Base-by-base conservation (phyloP, 2,888 invertebrate species). In the Carpatolechia fugitivella region DNA sequence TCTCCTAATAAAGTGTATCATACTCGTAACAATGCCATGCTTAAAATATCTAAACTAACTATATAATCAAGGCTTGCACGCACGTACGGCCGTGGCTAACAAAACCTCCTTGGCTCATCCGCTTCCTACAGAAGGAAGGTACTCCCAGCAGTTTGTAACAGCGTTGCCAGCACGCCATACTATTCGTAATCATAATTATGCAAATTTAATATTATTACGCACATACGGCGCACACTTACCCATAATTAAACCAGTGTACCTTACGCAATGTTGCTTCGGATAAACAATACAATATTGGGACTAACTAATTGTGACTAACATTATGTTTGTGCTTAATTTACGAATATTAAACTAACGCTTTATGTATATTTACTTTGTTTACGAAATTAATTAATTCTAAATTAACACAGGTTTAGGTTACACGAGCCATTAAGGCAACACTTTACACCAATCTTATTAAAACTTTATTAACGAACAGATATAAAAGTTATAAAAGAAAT, bases 201-300 rank as follows among this genome's bases (percentile, higher is more conserved):
- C 59, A 59, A 68, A 68, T 65, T 59, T 54, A 62, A 64, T 60
- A 59, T 62, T 63, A 66, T 60, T 58, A 62, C 61, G 60, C 58
- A 61, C 63, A 57, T 54, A 54, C 48, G 54, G 56, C 52, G 58
- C 51, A 48, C 54, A 57, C 11, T 11, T 44, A 20, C 10, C 20
- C n/a, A n/a, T 66, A 63, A 64, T 64, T 66, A 59, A 61, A 60
- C 50, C 58, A 59, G 55, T 56, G 57, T 13, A 38, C 36, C 51
- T 50, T 54, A 52, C 40, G 51, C 47, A 11, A 35, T 52, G 51
- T 52, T 52, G 47, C 50, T 16, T 55, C 49, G 30, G 50, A 40
- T 55, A 44, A 47, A 33, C 33, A 30, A 50, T 29, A 47, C 47
- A 47, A 47, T 44, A 44, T 47, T 30, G n/a, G n/a, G 14, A 29